A percentile compares a stretch with the other conserved stretches of the same genome.
Conservation (phyloP, 2,113 vertebrate genomes). For the Calonectris borealis region DNA sequence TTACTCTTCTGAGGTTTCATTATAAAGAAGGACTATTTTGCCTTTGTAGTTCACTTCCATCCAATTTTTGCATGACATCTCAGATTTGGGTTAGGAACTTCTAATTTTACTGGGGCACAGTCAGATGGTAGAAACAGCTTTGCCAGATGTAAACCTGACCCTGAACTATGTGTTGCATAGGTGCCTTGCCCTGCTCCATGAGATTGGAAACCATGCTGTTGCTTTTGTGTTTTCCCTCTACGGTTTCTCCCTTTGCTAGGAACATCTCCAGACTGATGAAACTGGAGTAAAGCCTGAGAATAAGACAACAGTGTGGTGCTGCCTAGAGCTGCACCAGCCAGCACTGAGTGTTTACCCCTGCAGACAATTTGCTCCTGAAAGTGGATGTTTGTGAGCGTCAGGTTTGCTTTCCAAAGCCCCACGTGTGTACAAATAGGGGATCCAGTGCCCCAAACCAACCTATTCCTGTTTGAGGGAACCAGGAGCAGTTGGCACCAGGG, state of each 20-base stretch:
- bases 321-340: not conserved
- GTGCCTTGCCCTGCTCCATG: not conserved
- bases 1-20: constrained; percentile 1
- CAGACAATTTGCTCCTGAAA: not conserved
- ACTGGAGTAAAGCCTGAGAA: not conserved
- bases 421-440: not conserved
- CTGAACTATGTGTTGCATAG: not conserved
- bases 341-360: rapidly evolving
- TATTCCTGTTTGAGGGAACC: not conserved
- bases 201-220: not conserved
- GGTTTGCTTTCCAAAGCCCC: not conserved
- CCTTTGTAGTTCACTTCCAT: not conserved
- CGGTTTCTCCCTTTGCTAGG: not conserved
- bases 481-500: not conserved
- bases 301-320: not conserved
- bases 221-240: not conserved
- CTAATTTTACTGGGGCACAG: not conserved
- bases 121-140: not conserved
- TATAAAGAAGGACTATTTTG: not conserved
- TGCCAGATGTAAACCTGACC: not conserved
- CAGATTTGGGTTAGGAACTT: not conserved
- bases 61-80: not conserved
- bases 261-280: not conserved
- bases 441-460: not conserved
- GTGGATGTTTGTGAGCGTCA: not conserved